These are phyloP conservation scores for Colinus virginianus DNA, from an alignment of 2,113 vertebrate species.

Conservation along the genomic window DNA sequence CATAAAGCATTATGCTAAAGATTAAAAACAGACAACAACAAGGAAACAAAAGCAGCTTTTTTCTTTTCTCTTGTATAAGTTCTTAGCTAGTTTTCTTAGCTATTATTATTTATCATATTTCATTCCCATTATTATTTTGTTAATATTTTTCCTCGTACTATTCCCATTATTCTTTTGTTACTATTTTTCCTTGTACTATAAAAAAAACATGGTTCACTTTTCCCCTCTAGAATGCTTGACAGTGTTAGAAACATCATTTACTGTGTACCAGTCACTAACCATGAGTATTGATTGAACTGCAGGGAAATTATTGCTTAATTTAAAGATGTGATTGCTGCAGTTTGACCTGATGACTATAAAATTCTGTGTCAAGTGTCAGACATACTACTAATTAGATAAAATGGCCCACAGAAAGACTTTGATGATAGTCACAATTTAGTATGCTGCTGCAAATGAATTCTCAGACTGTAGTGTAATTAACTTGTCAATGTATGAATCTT, in stretches of 20 bases:
- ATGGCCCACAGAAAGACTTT: constrained; percentile 54
- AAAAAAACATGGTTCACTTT: neutral
- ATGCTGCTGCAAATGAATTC: constrained; percentile 59
- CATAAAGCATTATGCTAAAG: neutral
- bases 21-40: neutral
- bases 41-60: neutral
- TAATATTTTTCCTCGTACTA: neutral
- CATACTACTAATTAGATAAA: constrained; percentile 57
- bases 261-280: neutral
- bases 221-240: neutral
- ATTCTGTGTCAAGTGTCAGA: constrained; percentile 12
- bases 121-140: neutral
- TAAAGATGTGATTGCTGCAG: neutral
- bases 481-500: constrained; percentile 58
- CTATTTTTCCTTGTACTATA: neutral
- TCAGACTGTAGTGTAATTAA: constrained; percentile 69
- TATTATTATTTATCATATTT: neutral
- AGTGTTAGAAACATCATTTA: neutral
- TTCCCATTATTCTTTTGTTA: neutral
- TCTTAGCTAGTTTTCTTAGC: neutral
- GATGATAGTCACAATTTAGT: constrained; percentile 69
- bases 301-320: neutral
- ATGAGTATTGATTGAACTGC: neutral
- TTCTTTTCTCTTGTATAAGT: neutral
- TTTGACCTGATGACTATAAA: constrained; percentile 50